Percentiles rank a stretch among this genome's conserved stretches.
Evolutionary conservation across 2,797 vertebrate genomes (phyloP).

Genomic region (Neosilurus mollespiculum): DNA sequence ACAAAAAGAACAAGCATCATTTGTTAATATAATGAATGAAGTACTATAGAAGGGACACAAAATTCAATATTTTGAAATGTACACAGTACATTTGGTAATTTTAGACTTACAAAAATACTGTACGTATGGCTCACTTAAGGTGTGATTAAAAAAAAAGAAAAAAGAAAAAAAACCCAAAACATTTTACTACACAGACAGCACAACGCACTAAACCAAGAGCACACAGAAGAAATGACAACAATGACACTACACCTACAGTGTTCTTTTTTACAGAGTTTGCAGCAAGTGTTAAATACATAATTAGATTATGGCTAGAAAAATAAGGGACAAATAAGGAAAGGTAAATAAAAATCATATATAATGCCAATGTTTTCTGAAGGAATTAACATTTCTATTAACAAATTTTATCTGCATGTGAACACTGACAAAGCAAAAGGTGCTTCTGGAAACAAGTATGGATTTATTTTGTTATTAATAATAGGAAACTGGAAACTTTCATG

Average conservation of each 20-base stretch:
- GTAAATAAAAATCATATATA: slow-evolving; percentile 54
- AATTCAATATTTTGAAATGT: slow-evolving; percentile 61
- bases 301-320: slow-evolving; percentile 55
- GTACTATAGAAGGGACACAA: slow-evolving; percentile 53
- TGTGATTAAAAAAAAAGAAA: neutral
- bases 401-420: slow-evolving; percentile 22
- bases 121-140: slow-evolving; percentile 61
- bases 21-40: slow-evolving; percentile 42
- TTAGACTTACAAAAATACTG: slow-evolving; percentile 78
- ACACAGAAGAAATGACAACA: slow-evolving; percentile 73
- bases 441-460: slow-evolving; percentile 51
- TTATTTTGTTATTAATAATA: slow-evolving; percentile 30
- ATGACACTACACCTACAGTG: slow-evolving; percentile 68
- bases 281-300: slow-evolving; percentile 66
- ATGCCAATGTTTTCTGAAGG: slow-evolving; percentile 58
- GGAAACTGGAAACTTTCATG: slow-evolving; percentile 64
- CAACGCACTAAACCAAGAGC: slow-evolving; percentile 57
- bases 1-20: slow-evolving; percentile 23
- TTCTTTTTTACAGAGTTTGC: slow-evolving; percentile 67
- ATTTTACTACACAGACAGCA: slow-evolving; percentile 52
- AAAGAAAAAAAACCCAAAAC: neutral
- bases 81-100: slow-evolving; percentile 66
- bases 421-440: slow-evolving; percentile 55
- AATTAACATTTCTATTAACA: slow-evolving; percentile 50
- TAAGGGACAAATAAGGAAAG: slow-evolving; percentile 57